Conservation (phyloP, 2,888 invertebrate species). For the Neuroscelio doddi region DNA sequence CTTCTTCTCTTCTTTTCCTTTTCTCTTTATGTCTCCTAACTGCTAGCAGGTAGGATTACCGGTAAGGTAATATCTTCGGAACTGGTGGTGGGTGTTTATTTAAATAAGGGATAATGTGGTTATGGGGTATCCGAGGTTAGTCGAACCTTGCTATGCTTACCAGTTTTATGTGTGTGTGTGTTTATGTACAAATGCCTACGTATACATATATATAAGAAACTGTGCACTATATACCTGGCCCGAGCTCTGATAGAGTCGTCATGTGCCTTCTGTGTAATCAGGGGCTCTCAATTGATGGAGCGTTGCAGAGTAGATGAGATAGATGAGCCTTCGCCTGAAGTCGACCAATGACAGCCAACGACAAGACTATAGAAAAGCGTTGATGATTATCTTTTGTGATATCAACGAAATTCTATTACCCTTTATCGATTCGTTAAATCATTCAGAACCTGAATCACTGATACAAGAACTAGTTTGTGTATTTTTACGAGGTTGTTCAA, state of each 20-base stretch:
- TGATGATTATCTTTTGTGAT: conserved; percentile 2
- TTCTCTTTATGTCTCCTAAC: conserved; percentile 24
- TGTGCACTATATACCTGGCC: conserved; percentile 22
- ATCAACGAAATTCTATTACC: background rate
- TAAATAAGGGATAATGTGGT: conserved; percentile 53
- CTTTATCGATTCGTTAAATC: too few relatives aligned
- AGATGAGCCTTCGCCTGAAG: too few relatives aligned
- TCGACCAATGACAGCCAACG: too few relatives aligned
- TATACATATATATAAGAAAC: conserved; percentile 13
- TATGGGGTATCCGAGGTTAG: conserved; percentile 42
- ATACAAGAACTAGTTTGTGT: too few relatives aligned
- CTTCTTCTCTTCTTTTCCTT: background rate
- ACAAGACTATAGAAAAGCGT: conserved; percentile 9
- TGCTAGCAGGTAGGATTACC: conserved; percentile 50
- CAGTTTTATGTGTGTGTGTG: conserved; percentile 21
- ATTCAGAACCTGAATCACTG: too few relatives aligned
- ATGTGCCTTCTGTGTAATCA: conserved; percentile 57
- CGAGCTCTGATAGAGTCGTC: conserved; percentile 60
- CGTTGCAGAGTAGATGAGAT: conserved; percentile 10
- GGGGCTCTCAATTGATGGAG: conserved; percentile 54
- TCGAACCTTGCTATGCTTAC: conserved; percentile 13
- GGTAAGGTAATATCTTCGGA: conserved; percentile 52
- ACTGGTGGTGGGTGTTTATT: conserved; percentile 51
- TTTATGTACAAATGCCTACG: conserved; percentile 13
- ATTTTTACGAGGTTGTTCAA: too few relatives aligned